Evolutionary conservation across 2,113 vertebrate genomes (phyloP).

Genomic region (Ivindomyrus marchei): DNA sequence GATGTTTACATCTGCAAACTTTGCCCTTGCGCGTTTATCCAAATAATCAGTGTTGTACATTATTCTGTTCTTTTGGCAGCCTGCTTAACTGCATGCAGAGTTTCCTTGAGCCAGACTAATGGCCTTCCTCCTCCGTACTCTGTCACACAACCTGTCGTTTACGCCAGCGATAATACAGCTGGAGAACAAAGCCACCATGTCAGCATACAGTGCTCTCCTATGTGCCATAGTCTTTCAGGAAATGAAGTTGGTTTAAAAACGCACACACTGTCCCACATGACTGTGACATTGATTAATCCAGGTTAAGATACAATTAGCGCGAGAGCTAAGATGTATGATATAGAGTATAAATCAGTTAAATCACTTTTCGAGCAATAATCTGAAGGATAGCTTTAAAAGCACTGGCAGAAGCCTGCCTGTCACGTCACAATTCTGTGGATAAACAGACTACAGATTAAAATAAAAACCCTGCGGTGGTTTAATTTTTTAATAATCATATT

Average conservation of each 20-base stretch:
- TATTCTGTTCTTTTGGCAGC: neutral
- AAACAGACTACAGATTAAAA: neutral
- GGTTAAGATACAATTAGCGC: neutral
- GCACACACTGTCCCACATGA: conserved; percentile 19
- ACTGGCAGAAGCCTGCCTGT: neutral
- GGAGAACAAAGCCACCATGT: conserved; percentile 30
- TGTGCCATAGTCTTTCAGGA: conserved; percentile 8
- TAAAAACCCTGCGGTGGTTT: neutral
- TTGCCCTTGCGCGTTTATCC: neutral
- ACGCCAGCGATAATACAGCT: conserved; percentile 26
- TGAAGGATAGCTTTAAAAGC: neutral
- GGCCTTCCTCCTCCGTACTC: conserved; percentile 28
- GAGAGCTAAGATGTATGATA: neutral
- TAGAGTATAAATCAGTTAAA: neutral
- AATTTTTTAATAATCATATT: neutral
- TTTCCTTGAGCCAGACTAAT: conserved; percentile 21
- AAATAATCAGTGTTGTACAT: neutral
- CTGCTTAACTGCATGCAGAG: neutral
- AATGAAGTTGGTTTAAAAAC: conserved; percentile 12
- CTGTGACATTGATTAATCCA: neutral
- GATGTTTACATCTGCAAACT: conserved; percentile 29
- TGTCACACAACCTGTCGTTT: conserved; percentile 31
- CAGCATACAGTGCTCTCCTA: conserved; percentile 8
- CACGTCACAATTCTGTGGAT: neutral
- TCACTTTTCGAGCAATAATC: neutral